A percentile compares a stretch with the other conserved stretches of the same genome.
Evolutionary conservation across 1,140 invertebrate species (phyloP).

Genomic region (Amyelois transitella): DNA sequence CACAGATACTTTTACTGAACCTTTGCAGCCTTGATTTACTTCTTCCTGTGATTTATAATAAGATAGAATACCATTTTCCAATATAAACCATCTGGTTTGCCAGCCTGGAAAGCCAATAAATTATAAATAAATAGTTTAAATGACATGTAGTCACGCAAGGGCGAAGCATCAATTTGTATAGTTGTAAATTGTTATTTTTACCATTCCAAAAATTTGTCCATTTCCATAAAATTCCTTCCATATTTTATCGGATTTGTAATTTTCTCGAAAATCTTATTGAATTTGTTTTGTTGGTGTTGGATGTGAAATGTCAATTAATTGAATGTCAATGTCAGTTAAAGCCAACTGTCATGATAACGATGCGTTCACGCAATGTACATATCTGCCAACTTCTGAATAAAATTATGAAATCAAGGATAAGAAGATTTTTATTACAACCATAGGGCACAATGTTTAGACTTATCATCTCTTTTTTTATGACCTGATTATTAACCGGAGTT

Average conservation of each 20-base stretch:
- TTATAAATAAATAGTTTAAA: conserved; percentile 14
- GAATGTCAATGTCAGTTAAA: not conserved
- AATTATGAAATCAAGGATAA: too few relatives aligned
- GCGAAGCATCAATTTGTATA: not conserved
- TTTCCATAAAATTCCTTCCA: conserved; percentile 87
- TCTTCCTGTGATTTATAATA: conserved; percentile 90
- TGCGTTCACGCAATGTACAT: too few relatives aligned
- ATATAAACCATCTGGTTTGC: conserved; percentile 90
- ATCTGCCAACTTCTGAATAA: too few relatives aligned
- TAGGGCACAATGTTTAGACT: too few relatives aligned
- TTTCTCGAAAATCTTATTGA: not conserved
- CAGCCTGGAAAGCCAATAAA: conserved; percentile 76
- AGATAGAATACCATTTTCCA: conserved; percentile 86
- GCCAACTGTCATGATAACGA: too few relatives aligned
- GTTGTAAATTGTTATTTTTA: conserved; percentile 51
- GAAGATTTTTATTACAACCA: too few relatives aligned
- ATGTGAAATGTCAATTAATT: conserved; percentile 18
- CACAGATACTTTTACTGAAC: conserved; percentile 86
- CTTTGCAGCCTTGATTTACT: conserved; percentile 88
- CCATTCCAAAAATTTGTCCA: conserved; percentile 91
- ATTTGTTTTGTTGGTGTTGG: conserved; percentile 24
- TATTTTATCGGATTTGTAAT: conserved; percentile 29
- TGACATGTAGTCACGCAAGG: conserved; percentile 4
- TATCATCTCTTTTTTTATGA: too few relatives aligned
- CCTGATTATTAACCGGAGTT: too few relatives aligned